phyloP scores from a whole-genome alignment of 2,888 invertebrate species.

The Cremastinae sp. region DNA sequence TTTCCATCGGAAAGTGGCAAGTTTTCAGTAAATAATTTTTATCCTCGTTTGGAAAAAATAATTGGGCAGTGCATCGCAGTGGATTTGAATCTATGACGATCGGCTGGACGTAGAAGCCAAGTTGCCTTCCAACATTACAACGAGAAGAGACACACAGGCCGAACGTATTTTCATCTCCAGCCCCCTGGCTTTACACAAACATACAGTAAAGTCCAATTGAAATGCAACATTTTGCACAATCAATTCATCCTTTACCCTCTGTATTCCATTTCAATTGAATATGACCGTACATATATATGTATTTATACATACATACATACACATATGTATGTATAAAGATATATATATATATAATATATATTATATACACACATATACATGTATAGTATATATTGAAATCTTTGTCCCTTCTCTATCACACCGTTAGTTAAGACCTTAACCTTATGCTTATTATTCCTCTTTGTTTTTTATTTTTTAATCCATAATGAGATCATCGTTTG shows the following conservation, averaged over 20 bases:
- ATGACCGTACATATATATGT: background rate
- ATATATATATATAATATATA: slow-evolving; percentile 3
- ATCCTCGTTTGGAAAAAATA: too few relatives aligned
- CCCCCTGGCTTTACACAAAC: too few relatives aligned
- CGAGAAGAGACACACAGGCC: slow-evolving; percentile 8
- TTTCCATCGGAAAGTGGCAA: too few relatives aligned
- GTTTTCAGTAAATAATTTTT: too few relatives aligned
- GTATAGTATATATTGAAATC: background rate
- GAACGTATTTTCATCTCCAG: background rate
- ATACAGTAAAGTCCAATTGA: too few relatives aligned
- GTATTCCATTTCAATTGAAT: background rate
- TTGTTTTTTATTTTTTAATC: slow-evolving; percentile 72
- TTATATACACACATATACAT: slow-evolving; percentile 8
- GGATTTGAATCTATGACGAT: too few relatives aligned
- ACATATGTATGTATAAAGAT: background rate
- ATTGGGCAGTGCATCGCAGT: too few relatives aligned
- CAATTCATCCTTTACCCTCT: too few relatives aligned
- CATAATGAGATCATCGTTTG: slow-evolving; percentile 80
- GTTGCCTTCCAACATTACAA: slow-evolving; percentile 27
- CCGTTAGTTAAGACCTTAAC: slow-evolving; percentile 59
- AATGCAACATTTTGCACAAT: too few relatives aligned
- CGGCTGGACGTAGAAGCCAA: slow-evolving; percentile 42
- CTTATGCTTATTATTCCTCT: slow-evolving; percentile 78
- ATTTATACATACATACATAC: background rate
- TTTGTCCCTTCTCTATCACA: slow-evolving; percentile 50